Conservation (phyloP, 1,140 invertebrate species). For the Drosophila quadrilineata region DNA sequence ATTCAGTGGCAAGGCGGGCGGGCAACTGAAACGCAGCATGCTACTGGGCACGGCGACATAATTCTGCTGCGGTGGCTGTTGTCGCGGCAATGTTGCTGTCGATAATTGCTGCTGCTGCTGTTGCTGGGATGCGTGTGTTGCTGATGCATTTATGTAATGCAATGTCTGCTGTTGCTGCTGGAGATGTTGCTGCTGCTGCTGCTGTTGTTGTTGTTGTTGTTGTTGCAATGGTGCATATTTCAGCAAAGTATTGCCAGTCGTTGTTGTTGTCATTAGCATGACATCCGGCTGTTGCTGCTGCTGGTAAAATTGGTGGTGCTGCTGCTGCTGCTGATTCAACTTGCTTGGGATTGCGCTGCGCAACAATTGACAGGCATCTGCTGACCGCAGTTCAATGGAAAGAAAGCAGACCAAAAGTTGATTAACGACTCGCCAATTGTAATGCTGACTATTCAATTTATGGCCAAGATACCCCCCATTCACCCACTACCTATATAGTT, state of each 20-base stretch:
- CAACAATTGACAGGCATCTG: constrained; percentile 80
- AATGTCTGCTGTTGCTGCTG: constrained; percentile 36
- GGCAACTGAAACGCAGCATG: constrained; percentile 60
- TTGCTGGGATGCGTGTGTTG: constrained; percentile 13
- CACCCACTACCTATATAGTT: neutral
- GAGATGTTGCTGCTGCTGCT: constrained; percentile 31
- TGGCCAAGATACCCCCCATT: neutral
- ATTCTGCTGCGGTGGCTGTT: constrained; percentile 58
- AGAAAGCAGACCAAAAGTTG: constrained; percentile 51
- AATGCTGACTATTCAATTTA: constrained; percentile 60
- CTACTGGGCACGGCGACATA: constrained; percentile 73
- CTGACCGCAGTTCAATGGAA: constrained; percentile 51
- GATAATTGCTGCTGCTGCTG: constrained; percentile 58
- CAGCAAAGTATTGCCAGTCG: constrained; percentile 60
- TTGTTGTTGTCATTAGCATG: constrained; percentile 78
- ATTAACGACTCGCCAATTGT: constrained; percentile 70
- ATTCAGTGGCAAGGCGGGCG: constrained; percentile 37
- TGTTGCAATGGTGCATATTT: constrained; percentile 71
- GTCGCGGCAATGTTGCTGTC: constrained; percentile 66
- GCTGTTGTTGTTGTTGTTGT: constrained; percentile 38
- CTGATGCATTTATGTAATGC: constrained; percentile 37
- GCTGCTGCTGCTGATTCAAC: constrained; percentile 65
- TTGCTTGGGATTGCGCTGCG: constrained; percentile 58
- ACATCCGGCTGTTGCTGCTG: constrained; percentile 61
- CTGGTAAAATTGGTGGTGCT: constrained; percentile 47